Percentiles rank a stretch among this genome's conserved stretches.
Conservation (phyloP, 2,797 vertebrate species). For the Pseudomugil tenellus region DNA sequence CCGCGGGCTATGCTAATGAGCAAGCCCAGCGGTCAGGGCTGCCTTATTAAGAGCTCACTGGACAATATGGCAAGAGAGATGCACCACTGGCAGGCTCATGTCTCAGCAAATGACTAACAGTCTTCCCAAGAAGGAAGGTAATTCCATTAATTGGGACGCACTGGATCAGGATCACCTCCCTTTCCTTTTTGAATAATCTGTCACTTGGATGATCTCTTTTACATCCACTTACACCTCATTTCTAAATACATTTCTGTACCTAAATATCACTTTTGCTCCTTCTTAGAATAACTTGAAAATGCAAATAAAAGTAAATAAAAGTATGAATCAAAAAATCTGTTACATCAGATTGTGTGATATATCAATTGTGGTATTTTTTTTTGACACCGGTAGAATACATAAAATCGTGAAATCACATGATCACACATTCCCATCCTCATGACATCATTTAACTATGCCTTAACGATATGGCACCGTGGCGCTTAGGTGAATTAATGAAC, state of each 20-base stretch:
- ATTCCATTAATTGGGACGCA: conserved; percentile 83
- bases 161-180: conserved; percentile 61
- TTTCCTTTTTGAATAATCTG: conserved; percentile 61
- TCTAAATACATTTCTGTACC: neutral
- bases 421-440: too few species aligned
- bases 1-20: conserved; percentile 87
- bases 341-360: too few species aligned
- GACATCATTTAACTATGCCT: too few species aligned
- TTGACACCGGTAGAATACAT: too few species aligned
- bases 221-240: conserved; percentile 3
- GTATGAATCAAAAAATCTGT: conserved; percentile 20
- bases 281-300: conserved; percentile 5
- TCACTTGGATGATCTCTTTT: conserved; percentile 48
- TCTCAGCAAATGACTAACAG: conserved; percentile 79
- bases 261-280: conserved; percentile 6
- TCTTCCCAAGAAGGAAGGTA: conserved; percentile 73
- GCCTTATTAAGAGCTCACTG: conserved; percentile 79
- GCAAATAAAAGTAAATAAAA: conserved; percentile 32
- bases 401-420: too few species aligned
- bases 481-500: too few species aligned
- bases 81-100: conserved; percentile 60
- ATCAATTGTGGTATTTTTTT: too few species aligned
- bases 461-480: too few species aligned
- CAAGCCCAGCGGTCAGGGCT: conserved; percentile 75
- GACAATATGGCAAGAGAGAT: conserved; percentile 83